phyloP scores from a whole-genome alignment of 2,797 vertebrate genomes.

The Bufotes viridis region DNA sequence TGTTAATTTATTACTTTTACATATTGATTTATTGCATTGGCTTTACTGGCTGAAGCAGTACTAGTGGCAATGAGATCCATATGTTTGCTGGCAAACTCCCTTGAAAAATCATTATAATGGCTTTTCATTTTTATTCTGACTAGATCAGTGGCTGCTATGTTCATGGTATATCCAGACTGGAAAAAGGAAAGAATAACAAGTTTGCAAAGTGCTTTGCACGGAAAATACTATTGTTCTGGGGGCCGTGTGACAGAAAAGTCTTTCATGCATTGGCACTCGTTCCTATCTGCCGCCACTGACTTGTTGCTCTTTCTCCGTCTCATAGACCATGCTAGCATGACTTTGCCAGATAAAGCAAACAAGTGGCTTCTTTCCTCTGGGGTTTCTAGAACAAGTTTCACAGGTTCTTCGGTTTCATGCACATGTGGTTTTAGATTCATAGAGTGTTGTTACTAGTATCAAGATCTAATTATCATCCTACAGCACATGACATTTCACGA shows the following conservation, averaged over 20 bases:
- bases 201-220: slow-evolving; percentile 34
- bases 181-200: slow-evolving; percentile 55
- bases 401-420: slow-evolving; percentile 11
- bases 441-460: neutral
- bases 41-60: slow-evolving; percentile 71
- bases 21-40: slow-evolving; percentile 76
- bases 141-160: slow-evolving; percentile 65
- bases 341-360: slow-evolving; percentile 51
- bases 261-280: slow-evolving; percentile 44
- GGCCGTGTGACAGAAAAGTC: slow-evolving; percentile 38
- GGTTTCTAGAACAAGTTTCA: slow-evolving; percentile 26
- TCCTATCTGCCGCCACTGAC: slow-evolving; percentile 30
- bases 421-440: neutral
- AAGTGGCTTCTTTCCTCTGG: slow-evolving; percentile 29
- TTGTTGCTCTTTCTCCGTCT: slow-evolving; percentile 45
- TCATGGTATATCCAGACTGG: slow-evolving; percentile 62
- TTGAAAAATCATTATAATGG: slow-evolving; percentile 68
- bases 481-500: neutral
- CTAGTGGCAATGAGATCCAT: slow-evolving; percentile 77
- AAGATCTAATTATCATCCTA: neutral
- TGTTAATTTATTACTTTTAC: slow-evolving; percentile 74
- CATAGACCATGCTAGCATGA: slow-evolving; percentile 25
- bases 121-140: slow-evolving; percentile 69
- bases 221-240: slow-evolving; percentile 49
- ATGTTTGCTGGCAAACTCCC: slow-evolving; percentile 70